Evolutionary conservation across 2,797 vertebrate species (phyloP), one percentile per base, ranked within the genome.

Genomic region (Spinus olivaceus): DNA sequence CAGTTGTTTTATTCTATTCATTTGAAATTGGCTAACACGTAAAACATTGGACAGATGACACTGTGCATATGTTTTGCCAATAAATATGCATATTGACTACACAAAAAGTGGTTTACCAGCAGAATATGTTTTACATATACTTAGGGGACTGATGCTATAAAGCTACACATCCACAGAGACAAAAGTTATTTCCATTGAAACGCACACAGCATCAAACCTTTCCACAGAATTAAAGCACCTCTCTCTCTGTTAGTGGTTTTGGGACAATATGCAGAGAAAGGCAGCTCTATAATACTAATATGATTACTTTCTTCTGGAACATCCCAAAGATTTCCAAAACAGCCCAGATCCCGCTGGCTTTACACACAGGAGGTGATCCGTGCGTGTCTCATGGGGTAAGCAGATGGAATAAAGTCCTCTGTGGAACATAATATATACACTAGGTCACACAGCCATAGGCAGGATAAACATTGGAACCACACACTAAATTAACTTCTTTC

Each of bases 21-120:
- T 84, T 92, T 91, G 82, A 91, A 95, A 81, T 49, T 25, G 59
- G 24, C 54, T 57, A 83, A 72, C 89, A 56, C 32, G 70, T 79
- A 91, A 90, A 90, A 88, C 49, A 79, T 88, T 88, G 44, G 82
- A 90, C 63, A 94, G 92, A 91, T 84, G 91, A 96, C 69, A 86
- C 82, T 21, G 21, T 82, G 83, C 53, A 33, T 81, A 87, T 80
- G 82, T 90, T 94, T 92, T 90, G 70, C 70, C 80, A 96, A 94
- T 88, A 94, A 94, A 86, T 88, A 90, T 80, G 94, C 66, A 81
- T 88, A 92, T 77, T 90, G 82, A 66, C 70, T 96, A 60, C 70
- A 71, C 39, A 57, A 90, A 46, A 66, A 88, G 60, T 41, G 28
- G 23, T 81, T 86, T 93, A 76, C 60, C 39, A 18, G 47, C 80